Percentiles rank a stretch among this genome's conserved stretches.
phyloP scores from a whole-genome alignment of 2,113 vertebrate genomes.

The Euleptes europaea region DNA sequence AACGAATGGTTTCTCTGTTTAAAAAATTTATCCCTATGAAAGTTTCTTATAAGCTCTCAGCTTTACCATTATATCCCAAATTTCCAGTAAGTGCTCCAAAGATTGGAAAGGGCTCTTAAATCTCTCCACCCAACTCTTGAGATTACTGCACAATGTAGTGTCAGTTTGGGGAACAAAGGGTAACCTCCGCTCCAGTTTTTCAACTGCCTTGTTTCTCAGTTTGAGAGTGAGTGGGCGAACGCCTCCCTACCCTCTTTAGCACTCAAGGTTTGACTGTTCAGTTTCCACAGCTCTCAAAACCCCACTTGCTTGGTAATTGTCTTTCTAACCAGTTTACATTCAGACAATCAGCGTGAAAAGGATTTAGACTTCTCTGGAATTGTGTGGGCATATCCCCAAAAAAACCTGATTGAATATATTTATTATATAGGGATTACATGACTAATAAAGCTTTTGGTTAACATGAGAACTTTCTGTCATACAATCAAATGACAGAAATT shows the following conservation, averaged over 20 bases:
- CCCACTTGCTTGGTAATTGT: neutral
- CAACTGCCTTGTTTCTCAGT: constrained; percentile 4
- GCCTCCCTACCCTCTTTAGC: constrained; percentile 1
- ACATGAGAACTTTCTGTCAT: too few relatives aligned
- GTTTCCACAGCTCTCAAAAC: constrained; percentile 11
- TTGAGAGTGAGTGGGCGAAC: neutral
- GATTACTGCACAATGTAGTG: neutral
- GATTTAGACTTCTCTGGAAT: constrained; percentile 39
- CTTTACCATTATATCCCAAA: neutral
- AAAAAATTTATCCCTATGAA: neutral
- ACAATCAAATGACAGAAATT: too few relatives aligned
- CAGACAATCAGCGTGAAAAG: constrained; percentile 27
- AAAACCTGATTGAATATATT: too few relatives aligned
- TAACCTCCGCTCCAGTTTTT: neutral
- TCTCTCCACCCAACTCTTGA: too few relatives aligned
- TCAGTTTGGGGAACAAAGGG: neutral
- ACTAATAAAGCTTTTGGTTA: too few relatives aligned
- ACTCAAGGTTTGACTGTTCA: neutral
- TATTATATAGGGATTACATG: too few relatives aligned
- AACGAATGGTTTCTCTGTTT: too few relatives aligned
- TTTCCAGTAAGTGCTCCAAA: neutral
- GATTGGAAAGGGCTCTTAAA: neutral
- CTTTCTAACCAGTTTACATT: constrained; percentile 17
- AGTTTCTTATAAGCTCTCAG: neutral
- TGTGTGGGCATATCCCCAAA: constrained; percentile 5